Percentiles rank a stretch among this genome's conserved stretches.
Conservation (phyloP, 2,113 vertebrate species). For the Ailuropoda melanoleuca region DNA sequence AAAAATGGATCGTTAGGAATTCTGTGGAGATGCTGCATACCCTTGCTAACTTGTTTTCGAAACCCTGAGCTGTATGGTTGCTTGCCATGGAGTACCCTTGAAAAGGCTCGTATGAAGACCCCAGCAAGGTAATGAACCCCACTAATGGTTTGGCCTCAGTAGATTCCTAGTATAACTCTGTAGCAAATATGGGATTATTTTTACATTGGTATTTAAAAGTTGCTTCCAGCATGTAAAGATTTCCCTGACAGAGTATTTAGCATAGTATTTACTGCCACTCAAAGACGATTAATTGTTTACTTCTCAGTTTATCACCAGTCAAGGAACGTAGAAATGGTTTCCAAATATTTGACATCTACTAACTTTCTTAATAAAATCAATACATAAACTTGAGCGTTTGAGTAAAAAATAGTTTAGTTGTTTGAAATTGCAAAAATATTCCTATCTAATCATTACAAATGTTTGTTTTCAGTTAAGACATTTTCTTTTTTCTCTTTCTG, state of each 20-base stretch:
- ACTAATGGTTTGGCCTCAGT: background rate
- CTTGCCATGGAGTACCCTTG: fast-evolving
- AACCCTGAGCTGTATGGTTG: background rate
- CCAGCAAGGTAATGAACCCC: no score
- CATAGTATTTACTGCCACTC: background rate
- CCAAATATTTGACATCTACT: background rate
- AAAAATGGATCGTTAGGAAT: background rate
- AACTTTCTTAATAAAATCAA: background rate
- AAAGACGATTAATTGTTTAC: background rate
- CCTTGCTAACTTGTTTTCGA: background rate
- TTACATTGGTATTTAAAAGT: background rate
- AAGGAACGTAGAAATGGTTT: background rate
- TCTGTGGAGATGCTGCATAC: background rate
- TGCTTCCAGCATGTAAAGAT: background rate
- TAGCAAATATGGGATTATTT: background rate
- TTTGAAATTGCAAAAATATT: background rate
- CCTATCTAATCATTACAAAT: background rate
- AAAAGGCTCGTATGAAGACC: background rate
- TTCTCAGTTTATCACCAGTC: background rate
- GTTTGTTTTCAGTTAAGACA: background rate
- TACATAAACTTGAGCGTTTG: background rate
- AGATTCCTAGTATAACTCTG: fast-evolving
- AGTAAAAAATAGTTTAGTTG: background rate
- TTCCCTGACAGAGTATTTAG: background rate
- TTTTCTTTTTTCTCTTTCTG: background rate